Evolutionary conservation across 2,113 vertebrate species (phyloP).

Genomic region (Turdus rufiventris): DNA sequence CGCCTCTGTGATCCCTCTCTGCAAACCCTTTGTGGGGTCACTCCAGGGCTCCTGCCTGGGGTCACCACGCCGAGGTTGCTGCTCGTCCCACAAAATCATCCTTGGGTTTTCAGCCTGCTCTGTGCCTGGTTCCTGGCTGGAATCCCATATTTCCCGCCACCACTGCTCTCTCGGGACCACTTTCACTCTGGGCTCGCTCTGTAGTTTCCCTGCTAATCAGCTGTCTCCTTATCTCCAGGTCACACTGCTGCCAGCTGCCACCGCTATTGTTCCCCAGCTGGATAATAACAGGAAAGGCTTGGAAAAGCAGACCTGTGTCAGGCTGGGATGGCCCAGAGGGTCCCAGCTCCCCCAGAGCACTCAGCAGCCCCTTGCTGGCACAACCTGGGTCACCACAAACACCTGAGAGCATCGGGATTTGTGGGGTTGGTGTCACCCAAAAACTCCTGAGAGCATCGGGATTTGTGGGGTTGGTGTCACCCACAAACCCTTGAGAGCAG

Average conservation of each 20-base stretch:
- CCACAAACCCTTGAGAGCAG: not conserved
- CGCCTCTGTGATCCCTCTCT: not conserved
- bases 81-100: fast-evolving
- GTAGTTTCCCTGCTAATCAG: not conserved
- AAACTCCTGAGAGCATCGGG: too few relatives aligned
- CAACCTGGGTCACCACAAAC: fast-evolving
- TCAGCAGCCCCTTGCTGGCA: fast-evolving
- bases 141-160: fast-evolving
- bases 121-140: fast-evolving
- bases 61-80: fast-evolving
- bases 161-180: not conserved
- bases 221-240: slow-evolving; percentile 11
- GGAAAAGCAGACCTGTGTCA: not conserved
- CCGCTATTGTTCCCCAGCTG: slow-evolving; percentile 10
- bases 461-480: not conserved
- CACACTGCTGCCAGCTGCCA: not conserved
- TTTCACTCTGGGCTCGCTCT: not conserved
- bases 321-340: not conserved
- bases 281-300: slow-evolving; percentile 29
- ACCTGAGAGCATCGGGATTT: fast-evolving
- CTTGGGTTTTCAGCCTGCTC: not conserved
- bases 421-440: not conserved
- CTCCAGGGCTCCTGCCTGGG: not conserved
- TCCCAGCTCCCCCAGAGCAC: fast-evolving
- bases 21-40: fast-evolving